Evolutionary conservation across 2,113 vertebrate species (phyloP), one percentile per base, ranked within the genome.

Genomic region (Naja naja): DNA sequence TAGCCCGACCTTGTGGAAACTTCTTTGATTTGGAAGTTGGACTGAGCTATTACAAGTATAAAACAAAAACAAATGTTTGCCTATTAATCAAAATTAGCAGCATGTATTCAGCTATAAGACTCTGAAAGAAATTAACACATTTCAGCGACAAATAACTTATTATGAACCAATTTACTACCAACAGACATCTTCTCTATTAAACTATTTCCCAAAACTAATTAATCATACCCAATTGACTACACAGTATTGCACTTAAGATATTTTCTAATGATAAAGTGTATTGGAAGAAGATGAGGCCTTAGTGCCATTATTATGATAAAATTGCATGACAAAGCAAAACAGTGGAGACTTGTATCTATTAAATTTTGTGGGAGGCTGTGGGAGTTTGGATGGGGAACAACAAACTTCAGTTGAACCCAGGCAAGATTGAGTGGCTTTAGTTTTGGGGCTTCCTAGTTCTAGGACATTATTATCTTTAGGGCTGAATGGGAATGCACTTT

Each of bases 11-110:
- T 90, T 98, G 98, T 87, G 98, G 98, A 88, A 98, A 96, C 94
- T 98, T 98, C 97, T 98, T 99, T 90, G 98, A 97, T 97, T 98
- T 98, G 81, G 98, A 98, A 95, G 98, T 97, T 92, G 99, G 98
- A 97, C 98, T 99, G 94, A 98, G 97, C 99, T 99, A 95, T 93
- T 96, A 94, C 0, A n/a, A 91, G 96, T 74, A 96, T 9, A 97
- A 94, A 55, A 45, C 30, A n/a, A 93, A 96, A 34, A 96, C 10
- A 0, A 91, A 47, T 12, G 90, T 93, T 95, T 55, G 49, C 91
- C 94, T 95, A 74, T 47, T 74, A 89, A 92, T 5, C 1, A 0
- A 20, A 95, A n/a, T 47, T 91, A 34, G 58, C 94, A 16, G 1
- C 85, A 56, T 0, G 8, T n/a, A 93, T 39, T 60, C 69, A 52